phyloP scores from a whole-genome alignment of 2,797 vertebrate genomes.

The Lagodon rhomboides region DNA sequence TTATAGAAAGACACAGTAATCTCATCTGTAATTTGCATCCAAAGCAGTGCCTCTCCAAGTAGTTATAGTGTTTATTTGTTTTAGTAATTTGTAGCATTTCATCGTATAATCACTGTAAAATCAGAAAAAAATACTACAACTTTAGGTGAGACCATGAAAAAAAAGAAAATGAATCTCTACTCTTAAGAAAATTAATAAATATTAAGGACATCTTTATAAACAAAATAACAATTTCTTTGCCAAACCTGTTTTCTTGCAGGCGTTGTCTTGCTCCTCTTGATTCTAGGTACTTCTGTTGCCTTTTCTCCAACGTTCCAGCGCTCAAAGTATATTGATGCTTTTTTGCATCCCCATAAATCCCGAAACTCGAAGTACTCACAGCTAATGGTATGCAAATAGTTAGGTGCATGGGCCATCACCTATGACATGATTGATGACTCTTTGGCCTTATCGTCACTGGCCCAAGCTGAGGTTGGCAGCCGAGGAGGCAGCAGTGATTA shows the following conservation, averaged over 20 bases:
- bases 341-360: conserved; percentile 1
- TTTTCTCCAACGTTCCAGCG: conserved; percentile 5
- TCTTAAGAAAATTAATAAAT: not conserved
- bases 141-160: not conserved
- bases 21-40: not conserved
- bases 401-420: not conserved
- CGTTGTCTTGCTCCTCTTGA: conserved; percentile 1
- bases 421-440: conserved; percentile 3
- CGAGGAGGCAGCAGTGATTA: conserved; percentile 9
- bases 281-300: not conserved
- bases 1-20: not conserved
- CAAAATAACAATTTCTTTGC: not conserved
- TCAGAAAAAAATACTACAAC: not conserved
- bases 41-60: not conserved
- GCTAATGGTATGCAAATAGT: conserved; percentile 44
- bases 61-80: not conserved
- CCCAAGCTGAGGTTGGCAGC: not conserved
- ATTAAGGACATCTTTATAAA: not conserved
- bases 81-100: not conserved
- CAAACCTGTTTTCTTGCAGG: conserved; percentile 23
- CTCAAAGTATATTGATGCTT: not conserved
- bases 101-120: not conserved
- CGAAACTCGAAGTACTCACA: not conserved
- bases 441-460: not conserved
- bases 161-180: not conserved